Evolutionary conservation across 2,113 vertebrate genomes (phyloP).

Genomic region (Peromyscus leucopus): DNA sequence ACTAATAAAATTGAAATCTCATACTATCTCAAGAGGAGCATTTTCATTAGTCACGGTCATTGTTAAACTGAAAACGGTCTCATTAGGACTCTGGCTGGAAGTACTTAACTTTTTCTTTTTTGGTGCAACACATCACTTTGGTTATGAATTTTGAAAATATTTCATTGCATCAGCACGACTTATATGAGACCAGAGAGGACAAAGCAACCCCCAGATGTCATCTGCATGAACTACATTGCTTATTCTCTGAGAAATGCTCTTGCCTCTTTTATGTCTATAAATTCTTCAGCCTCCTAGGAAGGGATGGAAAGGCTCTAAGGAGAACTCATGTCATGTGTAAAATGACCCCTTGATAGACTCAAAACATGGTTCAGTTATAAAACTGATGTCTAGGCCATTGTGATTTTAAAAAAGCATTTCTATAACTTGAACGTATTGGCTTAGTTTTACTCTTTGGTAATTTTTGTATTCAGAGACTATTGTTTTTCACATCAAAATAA

Average conservation of each 20-base stretch:
- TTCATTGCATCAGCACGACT: slow-evolving; percentile 75
- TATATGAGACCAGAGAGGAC: slow-evolving; percentile 79
- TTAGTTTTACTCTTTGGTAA: not conserved
- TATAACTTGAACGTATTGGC: not conserved
- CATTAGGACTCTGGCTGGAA: slow-evolving; percentile 75
- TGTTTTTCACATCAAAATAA: not conserved
- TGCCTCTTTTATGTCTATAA: slow-evolving; percentile 67
- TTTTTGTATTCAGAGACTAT: slow-evolving; percentile 15
- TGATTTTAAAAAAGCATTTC: slow-evolving; percentile 49
- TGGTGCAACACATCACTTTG: slow-evolving; percentile 58
- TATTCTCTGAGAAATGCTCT: slow-evolving; percentile 71
- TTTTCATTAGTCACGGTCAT: slow-evolving; percentile 75
- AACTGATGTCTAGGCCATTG: not conserved
- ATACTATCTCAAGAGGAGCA: slow-evolving; percentile 65
- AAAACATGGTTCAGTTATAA: slow-evolving; percentile 35
- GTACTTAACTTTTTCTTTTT: slow-evolving; percentile 66
- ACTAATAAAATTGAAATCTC: slow-evolving; percentile 77
- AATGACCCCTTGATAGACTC: slow-evolving; percentile 26
- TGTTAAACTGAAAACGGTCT: slow-evolving; percentile 53
- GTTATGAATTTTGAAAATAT: slow-evolving; percentile 81
- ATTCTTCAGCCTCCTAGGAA: slow-evolving; percentile 72
- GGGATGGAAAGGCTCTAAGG: slow-evolving; percentile 59
- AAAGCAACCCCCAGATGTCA: slow-evolving; percentile 68
- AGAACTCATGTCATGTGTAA: slow-evolving; percentile 45
- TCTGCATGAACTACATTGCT: slow-evolving; percentile 61